These are phyloP conservation scores for Rallus crepitans DNA, from an alignment of 2,797 vertebrate species.

Conservation along the genomic window DNA sequence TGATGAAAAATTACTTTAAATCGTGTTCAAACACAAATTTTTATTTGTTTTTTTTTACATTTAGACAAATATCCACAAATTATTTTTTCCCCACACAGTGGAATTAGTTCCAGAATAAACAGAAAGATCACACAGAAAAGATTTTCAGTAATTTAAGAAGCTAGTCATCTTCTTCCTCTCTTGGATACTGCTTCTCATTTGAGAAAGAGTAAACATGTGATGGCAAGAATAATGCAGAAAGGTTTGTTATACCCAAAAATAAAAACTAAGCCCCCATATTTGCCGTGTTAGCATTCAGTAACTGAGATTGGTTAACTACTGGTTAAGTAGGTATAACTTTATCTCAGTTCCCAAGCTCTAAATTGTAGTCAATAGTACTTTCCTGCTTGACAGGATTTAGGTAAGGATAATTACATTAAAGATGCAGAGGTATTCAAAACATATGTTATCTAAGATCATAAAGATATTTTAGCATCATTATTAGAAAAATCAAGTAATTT, in stretches of 20 bases:
- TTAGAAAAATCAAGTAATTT: not conserved
- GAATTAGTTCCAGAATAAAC: not conserved
- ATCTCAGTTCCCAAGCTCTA: not conserved
- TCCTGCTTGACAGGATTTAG: not conserved
- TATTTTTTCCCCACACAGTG: not conserved
- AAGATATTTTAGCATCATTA: not conserved
- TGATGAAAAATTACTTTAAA: not conserved
- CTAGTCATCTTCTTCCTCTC: not conserved
- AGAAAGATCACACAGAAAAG: accelerated
- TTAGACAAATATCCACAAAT: not conserved
- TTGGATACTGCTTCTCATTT: not conserved
- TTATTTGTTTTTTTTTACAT: not conserved
- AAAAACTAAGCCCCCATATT: accelerated
- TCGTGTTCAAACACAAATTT: not conserved
- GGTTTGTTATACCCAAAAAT: not conserved
- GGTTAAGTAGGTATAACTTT: not conserved
- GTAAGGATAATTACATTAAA: not conserved
- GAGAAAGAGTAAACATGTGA: not conserved
- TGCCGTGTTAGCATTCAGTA: not conserved
- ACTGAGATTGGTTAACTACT: not conserved
- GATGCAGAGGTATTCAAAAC: not conserved
- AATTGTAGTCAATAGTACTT: not conserved
- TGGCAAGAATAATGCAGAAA: not conserved
- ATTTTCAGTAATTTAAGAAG: not conserved
- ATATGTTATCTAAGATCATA: not conserved